A percentile compares a stretch with the other conserved stretches of the same genome.
phyloP scores from a whole-genome alignment of 2,797 vertebrate genomes.

The Siniperca undulata region DNA sequence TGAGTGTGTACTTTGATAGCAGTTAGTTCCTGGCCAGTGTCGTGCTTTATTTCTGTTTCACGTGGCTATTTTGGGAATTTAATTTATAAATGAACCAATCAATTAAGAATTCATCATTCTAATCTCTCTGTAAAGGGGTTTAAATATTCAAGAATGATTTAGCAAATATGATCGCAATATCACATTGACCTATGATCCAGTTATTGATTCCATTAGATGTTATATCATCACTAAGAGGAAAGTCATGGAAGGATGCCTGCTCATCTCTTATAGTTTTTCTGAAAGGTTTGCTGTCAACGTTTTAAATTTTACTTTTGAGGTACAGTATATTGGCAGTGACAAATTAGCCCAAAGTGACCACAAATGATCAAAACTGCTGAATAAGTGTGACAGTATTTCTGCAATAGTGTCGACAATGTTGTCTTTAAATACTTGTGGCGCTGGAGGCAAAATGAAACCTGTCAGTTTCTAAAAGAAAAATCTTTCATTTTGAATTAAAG shows the following conservation, averaged over 20 bases:
- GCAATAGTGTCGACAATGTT: not conserved
- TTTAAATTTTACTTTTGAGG: not conserved
- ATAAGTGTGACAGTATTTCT: conserved; percentile 8
- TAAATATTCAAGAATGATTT: not conserved
- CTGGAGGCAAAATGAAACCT: not conserved
- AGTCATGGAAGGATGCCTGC: too few relatives aligned
- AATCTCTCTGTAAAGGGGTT: not conserved
- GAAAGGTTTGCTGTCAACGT: not conserved
- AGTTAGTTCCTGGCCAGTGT: not conserved
- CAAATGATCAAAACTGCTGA: conserved; percentile 24
- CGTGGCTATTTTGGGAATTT: not conserved
- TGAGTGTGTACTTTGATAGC: conserved; percentile 6
- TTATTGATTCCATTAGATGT: too few relatives aligned
- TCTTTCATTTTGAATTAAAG: conserved; percentile 11
- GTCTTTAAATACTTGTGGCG: not conserved
- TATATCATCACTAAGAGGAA: too few relatives aligned
- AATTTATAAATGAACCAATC: not conserved
- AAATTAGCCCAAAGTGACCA: conserved; percentile 8
- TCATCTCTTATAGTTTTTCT: not conserved
- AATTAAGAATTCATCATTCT: not conserved
- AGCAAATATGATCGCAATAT: not conserved
- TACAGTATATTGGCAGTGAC: not conserved
- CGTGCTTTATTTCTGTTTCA: not conserved
- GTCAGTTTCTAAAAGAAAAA: not conserved
- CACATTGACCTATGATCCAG: not conserved